phyloP scores from a whole-genome alignment of 2,888 invertebrate genomes.

The Trachelus iudaicus region DNA sequence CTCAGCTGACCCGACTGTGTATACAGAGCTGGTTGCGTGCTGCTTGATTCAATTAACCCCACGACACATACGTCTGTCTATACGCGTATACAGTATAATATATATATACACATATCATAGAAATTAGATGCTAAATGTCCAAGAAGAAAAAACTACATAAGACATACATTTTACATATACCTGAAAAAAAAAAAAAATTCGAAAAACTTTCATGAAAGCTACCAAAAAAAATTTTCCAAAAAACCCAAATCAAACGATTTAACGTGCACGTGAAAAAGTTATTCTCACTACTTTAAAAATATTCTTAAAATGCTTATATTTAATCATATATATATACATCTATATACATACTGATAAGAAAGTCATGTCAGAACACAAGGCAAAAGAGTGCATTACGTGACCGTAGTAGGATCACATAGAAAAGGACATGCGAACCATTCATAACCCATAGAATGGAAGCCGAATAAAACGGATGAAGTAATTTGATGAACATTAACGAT shows the following conservation, averaged over 20 bases:
- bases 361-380: neutral
- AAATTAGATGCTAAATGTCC: neutral
- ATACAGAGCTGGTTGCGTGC: constrained; percentile 57
- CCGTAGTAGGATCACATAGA: neutral
- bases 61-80: constrained; percentile 37
- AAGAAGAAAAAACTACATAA: neutral
- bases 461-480: constrained; percentile 11
- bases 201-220: too few relatives aligned
- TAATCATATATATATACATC: neutral
- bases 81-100: constrained; percentile 15
- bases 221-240: neutral
- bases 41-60: constrained; percentile 62
- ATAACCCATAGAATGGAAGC: neutral
- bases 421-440: neutral
- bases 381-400: neutral
- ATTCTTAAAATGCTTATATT: neutral
- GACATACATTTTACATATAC: neutral
- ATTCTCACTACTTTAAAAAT: neutral
- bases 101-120: neutral
- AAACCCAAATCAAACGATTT: neutral
- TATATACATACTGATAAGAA: neutral
- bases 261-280: neutral
- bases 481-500: constrained; percentile 19
- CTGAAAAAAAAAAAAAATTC: too few relatives aligned
- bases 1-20: constrained; percentile 57